Evolutionary conservation across 2,797 vertebrate species (phyloP), one percentile per base, ranked within the genome.

Genomic region (Rhyacichthys aspro): DNA sequence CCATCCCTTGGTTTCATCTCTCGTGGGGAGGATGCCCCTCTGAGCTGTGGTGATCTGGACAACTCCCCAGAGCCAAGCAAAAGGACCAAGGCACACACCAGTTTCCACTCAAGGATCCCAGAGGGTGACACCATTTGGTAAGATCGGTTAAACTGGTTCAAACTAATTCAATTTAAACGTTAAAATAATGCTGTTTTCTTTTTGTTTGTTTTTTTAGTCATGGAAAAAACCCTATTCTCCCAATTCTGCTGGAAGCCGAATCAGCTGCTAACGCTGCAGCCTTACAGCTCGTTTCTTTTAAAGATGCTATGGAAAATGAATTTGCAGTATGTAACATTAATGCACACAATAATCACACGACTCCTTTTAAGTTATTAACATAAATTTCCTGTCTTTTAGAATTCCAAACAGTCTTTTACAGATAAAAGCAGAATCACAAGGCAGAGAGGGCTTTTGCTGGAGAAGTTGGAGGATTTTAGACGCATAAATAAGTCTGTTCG

Each of bases 401-500:
- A 63, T 41, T 89, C 72, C 11, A 81, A 74, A 65, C 57, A 86
- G 72, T 81, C 79, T 65, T 39, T 53, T 37, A 62, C 52, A 19
- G 89, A 81, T 53, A 88, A 91, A 47, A 72, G 52, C 16, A 71
- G 59, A 58, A 76, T 90, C 67, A 62, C 80, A 39, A 86, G 91
- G 58, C 93, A 94, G 74, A 92, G 85, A 46, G 78, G 86, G 70
- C 86, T 94, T 56, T 62, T 95, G 76, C 76, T 91, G 72, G 91
- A 93, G 69, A 92, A 94, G 74, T 64, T 94, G 83, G 91, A 93
- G 49, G 83, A 85, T 45, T 94, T 95, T 62, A 90, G 77, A 78
- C 32, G 11, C 17, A 77, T 89, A 41, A 95, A 93, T 81, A 84
- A 87, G 72, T 83, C 86, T 32, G 90, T 94, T 46, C 86, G 90